These are phyloP conservation scores for Poeciliopsis turrubarensis DNA, from an alignment of 2,113 vertebrate genomes.

Conservation along the genomic window DNA sequence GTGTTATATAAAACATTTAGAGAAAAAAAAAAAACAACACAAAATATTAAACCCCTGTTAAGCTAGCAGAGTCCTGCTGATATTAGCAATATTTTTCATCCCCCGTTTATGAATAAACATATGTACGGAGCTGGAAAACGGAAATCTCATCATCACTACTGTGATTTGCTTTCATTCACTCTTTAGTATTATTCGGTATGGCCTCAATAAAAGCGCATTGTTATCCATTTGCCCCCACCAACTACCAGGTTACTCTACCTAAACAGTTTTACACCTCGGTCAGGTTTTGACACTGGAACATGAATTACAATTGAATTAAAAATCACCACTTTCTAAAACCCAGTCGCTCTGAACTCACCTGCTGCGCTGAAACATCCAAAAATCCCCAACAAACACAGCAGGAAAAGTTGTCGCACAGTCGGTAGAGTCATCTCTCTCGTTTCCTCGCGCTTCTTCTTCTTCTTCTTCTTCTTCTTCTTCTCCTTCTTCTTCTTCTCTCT, in stretches of 20 bases:
- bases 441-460: background rate
- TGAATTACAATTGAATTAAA: background rate
- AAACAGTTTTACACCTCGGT: too few relatives aligned
- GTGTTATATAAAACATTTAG: background rate
- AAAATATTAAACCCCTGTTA: too few relatives aligned
- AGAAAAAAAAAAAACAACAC: too few relatives aligned
- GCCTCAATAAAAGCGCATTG: too few relatives aligned
- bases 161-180: too few relatives aligned
- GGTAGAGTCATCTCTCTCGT: slow-evolving; percentile 40
- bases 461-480: background rate
- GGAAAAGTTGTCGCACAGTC: slow-evolving; percentile 51
- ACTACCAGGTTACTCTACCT: too few relatives aligned
- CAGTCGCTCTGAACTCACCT: slow-evolving; percentile 36
- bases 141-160: background rate
- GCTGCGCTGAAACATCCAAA: slow-evolving; percentile 52
- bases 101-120: background rate
- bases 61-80: background rate
- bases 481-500: background rate
- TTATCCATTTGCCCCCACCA: too few relatives aligned
- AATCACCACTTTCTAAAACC: background rate
- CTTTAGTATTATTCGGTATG: too few relatives aligned
- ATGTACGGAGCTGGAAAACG: background rate
- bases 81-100: background rate
- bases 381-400: slow-evolving; percentile 47
- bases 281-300: background rate